phyloP scores from a whole-genome alignment of 2,888 invertebrate genomes.

The Nesidiocoris tenuis region DNA sequence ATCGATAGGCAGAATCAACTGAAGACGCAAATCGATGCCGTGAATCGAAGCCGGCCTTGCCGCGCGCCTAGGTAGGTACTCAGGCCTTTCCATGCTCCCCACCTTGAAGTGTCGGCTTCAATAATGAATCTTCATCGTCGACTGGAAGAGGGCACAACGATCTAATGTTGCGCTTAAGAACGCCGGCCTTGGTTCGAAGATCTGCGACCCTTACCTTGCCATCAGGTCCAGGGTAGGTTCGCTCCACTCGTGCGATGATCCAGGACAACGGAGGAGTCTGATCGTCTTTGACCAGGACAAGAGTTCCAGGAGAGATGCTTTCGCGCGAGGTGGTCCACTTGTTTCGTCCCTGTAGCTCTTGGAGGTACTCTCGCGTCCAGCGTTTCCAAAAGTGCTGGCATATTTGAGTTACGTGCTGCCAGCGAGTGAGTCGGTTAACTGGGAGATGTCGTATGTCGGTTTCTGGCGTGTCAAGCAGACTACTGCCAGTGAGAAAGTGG shows the following conservation, averaged over 20 bases:
- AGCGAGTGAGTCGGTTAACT: neutral
- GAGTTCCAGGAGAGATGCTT: neutral
- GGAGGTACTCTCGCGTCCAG: neutral
- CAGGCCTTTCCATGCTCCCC: too few species aligned
- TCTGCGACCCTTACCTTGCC: neutral
- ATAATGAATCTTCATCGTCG: too few species aligned
- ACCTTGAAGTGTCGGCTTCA: too few species aligned
- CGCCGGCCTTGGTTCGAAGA: neutral
- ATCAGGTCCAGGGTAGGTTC: neutral
- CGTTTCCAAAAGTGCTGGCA: neutral
- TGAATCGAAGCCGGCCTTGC: too few species aligned
- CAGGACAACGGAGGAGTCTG: neutral
- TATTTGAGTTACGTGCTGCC: neutral
- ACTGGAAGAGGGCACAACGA: neutral
- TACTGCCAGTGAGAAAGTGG: neutral
- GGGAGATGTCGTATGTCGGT: neutral
- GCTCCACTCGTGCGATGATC: neutral
- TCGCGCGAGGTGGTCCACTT: neutral
- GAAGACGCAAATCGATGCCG: too few species aligned
- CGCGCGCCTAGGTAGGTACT: too few species aligned
- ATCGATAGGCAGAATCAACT: too few species aligned
- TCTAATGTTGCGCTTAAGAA: neutral
- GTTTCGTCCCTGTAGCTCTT: neutral
- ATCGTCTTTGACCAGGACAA: neutral
- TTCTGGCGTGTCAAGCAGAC: neutral